Evolutionary conservation across 2,888 invertebrate genomes (phyloP).

Genomic region (Cantharis nigra): DNA sequence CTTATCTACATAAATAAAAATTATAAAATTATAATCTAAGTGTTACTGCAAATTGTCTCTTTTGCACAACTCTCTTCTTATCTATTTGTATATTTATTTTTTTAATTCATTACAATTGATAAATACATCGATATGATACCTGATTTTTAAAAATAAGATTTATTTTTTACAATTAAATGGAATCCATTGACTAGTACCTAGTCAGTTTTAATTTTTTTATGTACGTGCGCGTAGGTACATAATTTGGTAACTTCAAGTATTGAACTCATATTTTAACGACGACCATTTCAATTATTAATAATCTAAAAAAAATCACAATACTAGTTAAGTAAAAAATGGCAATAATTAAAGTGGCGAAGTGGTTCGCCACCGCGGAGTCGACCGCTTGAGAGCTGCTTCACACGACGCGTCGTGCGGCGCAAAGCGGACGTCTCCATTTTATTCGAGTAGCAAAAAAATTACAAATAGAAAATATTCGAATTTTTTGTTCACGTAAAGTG

Average conservation of each 20-base stretch:
- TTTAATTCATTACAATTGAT: conserved; percentile 45
- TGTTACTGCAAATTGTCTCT: conserved; percentile 42
- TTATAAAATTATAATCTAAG: conserved; percentile 49
- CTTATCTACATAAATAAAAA: conserved; percentile 43
- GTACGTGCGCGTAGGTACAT: conserved; percentile 55
- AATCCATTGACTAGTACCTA: conserved; percentile 54
- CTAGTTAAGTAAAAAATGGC: conserved; percentile 50
- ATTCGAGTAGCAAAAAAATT: conserved; percentile 23
- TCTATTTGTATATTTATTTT: conserved; percentile 3
- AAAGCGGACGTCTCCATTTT: not conserved
- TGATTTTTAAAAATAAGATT: conserved; percentile 43
- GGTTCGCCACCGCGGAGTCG: not conserved
- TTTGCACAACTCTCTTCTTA: conserved; percentile 39
- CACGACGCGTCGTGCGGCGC: not conserved
- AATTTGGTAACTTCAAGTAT: conserved; percentile 57
- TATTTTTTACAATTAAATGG: conserved; percentile 44
- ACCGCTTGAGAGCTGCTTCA: not conserved
- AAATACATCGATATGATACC: conserved; percentile 50
- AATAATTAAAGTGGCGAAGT: conserved; percentile 30
- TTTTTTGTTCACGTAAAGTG: conserved; percentile 31
- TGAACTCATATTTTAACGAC: conserved; percentile 40
- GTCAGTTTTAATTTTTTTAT: conserved; percentile 50
- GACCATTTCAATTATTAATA: conserved; percentile 32
- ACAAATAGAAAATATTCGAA: conserved; percentile 34
- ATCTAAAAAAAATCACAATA: conserved; percentile 50